Base-by-base conservation (phyloP, 2,113 vertebrate genomes). In the Psilopsiagon aurifrons region DNA sequence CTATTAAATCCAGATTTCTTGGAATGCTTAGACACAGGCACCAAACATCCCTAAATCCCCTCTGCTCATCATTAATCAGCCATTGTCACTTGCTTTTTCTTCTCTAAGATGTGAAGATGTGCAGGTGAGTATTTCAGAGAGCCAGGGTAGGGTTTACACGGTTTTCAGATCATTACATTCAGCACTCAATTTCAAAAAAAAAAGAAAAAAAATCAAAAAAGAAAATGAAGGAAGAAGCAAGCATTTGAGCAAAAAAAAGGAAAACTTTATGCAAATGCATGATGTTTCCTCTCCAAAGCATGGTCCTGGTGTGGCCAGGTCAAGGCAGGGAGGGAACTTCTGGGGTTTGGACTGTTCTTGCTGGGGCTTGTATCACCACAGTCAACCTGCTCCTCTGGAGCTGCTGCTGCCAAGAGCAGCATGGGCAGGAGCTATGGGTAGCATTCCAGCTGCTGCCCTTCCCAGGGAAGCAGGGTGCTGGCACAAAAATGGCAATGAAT, bases 341-440 rank as follows among this genome's bases (percentile, higher is more conserved):
- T 19, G 46, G 33, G 39, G 35, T 86, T 31, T 55, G 66, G 71
- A 37, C n/a, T 79, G 55, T 0, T n/a, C 33, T 35, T 4, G 2
- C 24, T 4, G 10, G 44, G n/a, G n/a, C 23, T 74, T 10, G 37
- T 27, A 68, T 47, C 41, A 62, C 11, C 55, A 14, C 15, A 0
- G 20, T 25, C 46, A 8, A 8, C 4, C n/a, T 20, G 67, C 33
- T 59, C 4, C 33, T 59, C 57, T 2, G 3, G 60, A n/a, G 23
- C 6, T 19, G 7, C 25, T 37, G 51, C 49, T 10, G 46, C 29
- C 2, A 2, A 59, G 33, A n/a, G 57, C 57, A 35, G 20, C 44
- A 51, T 11, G 25, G 41, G 22, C 39, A 60, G 49, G 19, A 78
- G 49, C 39, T 28, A 12, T 0, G 0, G 44, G 27, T 1, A 1